phyloP scores from a whole-genome alignment of 1,140 invertebrate genomes.

The Megalopta genalis region DNA sequence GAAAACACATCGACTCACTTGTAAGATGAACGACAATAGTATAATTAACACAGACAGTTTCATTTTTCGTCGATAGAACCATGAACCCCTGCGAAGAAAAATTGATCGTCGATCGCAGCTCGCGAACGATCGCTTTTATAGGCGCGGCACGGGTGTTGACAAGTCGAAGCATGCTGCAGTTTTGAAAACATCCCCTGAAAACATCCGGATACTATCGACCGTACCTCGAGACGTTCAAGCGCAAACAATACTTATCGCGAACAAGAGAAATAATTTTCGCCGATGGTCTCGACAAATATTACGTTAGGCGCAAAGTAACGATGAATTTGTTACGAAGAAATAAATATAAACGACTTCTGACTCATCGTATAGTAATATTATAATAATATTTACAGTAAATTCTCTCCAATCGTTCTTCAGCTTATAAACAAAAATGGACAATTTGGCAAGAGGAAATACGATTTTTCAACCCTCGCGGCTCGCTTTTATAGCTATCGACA shows the following conservation, averaged over 20 bases:
- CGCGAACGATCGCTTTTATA: slow-evolving; percentile 50
- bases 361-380: too few relatives aligned
- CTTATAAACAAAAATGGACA: too few relatives aligned
- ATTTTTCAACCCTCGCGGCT: too few relatives aligned
- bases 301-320: too few relatives aligned
- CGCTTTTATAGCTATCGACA: too few relatives aligned
- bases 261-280: too few relatives aligned
- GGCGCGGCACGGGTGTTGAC: neutral
- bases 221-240: neutral
- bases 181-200: slow-evolving; percentile 49
- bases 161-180: slow-evolving; percentile 16
- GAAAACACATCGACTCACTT: slow-evolving; percentile 12
- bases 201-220: slow-evolving; percentile 37
- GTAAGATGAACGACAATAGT: neutral
- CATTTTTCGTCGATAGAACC: neutral
- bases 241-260: neutral
- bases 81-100: neutral
- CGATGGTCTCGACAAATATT: too few relatives aligned
- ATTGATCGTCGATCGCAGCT: neutral
- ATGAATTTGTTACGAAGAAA: too few relatives aligned
- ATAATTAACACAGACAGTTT: neutral
- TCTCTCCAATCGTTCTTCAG: too few relatives aligned
- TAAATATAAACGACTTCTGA: too few relatives aligned
- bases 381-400: too few relatives aligned
- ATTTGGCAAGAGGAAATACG: too few relatives aligned